phyloP scores from a whole-genome alignment of 2,888 invertebrate species.

The Darwinula stevensoni region DNA sequence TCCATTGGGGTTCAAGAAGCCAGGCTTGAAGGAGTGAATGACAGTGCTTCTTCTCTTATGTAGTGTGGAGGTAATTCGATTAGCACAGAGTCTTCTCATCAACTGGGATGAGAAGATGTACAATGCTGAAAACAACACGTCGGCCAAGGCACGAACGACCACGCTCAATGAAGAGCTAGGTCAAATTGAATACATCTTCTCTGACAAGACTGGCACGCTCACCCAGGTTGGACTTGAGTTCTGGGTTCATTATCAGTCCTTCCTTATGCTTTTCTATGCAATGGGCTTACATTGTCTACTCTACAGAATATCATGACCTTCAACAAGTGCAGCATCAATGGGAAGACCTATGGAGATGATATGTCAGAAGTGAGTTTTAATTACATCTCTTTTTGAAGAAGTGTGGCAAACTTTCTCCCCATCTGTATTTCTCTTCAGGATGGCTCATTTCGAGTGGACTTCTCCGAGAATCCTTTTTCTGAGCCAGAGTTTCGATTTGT shows the following conservation, averaged over 20 bases:
- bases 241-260: background rate
- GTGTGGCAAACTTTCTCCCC: conserved; percentile 4
- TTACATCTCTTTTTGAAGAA: conserved; percentile 3
- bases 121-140: conserved; percentile 57
- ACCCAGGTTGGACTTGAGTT: conserved; percentile 28
- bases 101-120: conserved; percentile 99
- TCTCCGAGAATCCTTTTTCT: conserved; percentile 73
- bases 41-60: no score
- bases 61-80: conserved; percentile 64
- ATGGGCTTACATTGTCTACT: no score
- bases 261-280: background rate
- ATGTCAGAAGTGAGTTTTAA: background rate
- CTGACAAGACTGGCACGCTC: conserved; percentile 94
- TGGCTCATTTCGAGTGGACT: conserved; percentile 32
- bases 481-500: conserved; percentile 83
- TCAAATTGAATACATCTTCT: conserved; percentile 96
- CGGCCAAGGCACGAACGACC: conserved; percentile 84
- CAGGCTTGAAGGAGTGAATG: no score
- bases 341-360: conserved; percentile 58
- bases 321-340: conserved; percentile 90
- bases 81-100: conserved; percentile 90
- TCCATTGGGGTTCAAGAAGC: no score
- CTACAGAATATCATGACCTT: conserved; percentile 92
- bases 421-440: conserved; percentile 6
- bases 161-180: conserved; percentile 95